These are phyloP conservation scores for Teleogryllus occipitalis DNA, from an alignment of 1,140 invertebrate species.

Conservation along the genomic window DNA sequence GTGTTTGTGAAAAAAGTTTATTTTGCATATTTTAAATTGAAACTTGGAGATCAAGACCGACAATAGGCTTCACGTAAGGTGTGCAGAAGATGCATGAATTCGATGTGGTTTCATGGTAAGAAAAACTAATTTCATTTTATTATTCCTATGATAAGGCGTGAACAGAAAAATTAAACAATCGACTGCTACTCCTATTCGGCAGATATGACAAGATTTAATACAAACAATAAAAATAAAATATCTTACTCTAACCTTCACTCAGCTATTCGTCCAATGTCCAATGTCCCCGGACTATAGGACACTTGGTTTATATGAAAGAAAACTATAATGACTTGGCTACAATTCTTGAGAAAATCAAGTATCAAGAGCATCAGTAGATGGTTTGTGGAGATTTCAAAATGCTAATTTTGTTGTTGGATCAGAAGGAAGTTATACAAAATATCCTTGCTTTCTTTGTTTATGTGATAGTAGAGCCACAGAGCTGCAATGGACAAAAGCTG, in stretches of 20 bases:
- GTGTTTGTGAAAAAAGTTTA: too few relatives aligned
- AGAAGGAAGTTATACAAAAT: slow-evolving; percentile 8
- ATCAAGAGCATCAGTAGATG: background rate
- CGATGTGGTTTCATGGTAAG: too few relatives aligned
- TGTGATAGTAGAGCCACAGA: slow-evolving; percentile 9
- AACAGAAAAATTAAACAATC: too few relatives aligned
- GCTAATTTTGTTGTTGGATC: background rate
- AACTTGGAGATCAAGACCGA: too few relatives aligned
- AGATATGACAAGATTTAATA: too few relatives aligned
- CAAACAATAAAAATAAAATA: too few relatives aligned
- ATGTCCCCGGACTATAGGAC: slow-evolving; percentile 11
- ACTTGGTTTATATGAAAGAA: slow-evolving; percentile 22
- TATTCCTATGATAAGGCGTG: too few relatives aligned
- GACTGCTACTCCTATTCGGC: too few relatives aligned
- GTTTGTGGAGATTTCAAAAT: background rate
- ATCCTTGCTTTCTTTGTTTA: slow-evolving; percentile 14
- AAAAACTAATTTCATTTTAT: too few relatives aligned
- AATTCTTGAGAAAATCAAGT: slow-evolving; percentile 2
- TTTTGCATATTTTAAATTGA: too few relatives aligned
- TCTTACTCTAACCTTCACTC: background rate
- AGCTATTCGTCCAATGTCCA: slow-evolving; percentile 11
- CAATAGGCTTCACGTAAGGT: too few relatives aligned
- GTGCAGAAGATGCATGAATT: too few relatives aligned
- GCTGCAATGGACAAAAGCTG: slow-evolving; percentile 12
- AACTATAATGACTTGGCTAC: slow-evolving; percentile 16